Base-by-base conservation (phyloP, 2,113 vertebrate species). In the Amphiprion ocellaris region DNA sequence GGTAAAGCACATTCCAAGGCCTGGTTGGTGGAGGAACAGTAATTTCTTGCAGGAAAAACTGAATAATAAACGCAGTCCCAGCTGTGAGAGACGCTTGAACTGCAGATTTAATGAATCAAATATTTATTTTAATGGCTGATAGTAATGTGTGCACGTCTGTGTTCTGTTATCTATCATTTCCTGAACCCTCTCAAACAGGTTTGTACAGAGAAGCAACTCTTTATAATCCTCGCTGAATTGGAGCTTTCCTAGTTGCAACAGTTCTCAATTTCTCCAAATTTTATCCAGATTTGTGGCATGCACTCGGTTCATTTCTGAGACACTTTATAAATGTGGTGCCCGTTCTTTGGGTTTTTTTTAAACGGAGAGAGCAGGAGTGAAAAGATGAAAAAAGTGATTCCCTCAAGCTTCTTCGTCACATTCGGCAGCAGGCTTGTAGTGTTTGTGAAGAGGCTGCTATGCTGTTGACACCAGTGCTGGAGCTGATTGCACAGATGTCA, bases 401-500 rank as follows among this genome's bases (percentile, higher is more conserved):
- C 55, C 46, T 84, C 19, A 17, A 65, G 24, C 52, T 2, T 47
- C 59, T 54, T 37, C 16, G 44, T 53, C 8, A 67, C 37, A 46
- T 61, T 64, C 28, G 52, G 49, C 16, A 56, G 46, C 49, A 23
- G 39, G 14, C 65, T 28, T 44, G 1, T 41, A 16, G 66, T 60
- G 41, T 81, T 73, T 28, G 23, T 62, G 73, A 79, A 71, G 66
- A 47, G 71, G 68, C 60, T 44, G 74, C 39, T 66, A 14, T 53
- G 44, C 55, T 80, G 68, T 53, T 69, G 66, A 79, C 84, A 78
- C 73, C 41, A 49, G 55, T 10, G 46, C 74, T 75, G 16, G 28
- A 68, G 69, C 78, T 68, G 68, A 65, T 81, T 71, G 70, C 77
- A 85, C 77, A 78, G 67, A 82, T 84, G 74, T 82, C 79, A 86